Conservation (phyloP, 2,797 vertebrate genomes). For the Acanthurus leucopareius region DNA sequence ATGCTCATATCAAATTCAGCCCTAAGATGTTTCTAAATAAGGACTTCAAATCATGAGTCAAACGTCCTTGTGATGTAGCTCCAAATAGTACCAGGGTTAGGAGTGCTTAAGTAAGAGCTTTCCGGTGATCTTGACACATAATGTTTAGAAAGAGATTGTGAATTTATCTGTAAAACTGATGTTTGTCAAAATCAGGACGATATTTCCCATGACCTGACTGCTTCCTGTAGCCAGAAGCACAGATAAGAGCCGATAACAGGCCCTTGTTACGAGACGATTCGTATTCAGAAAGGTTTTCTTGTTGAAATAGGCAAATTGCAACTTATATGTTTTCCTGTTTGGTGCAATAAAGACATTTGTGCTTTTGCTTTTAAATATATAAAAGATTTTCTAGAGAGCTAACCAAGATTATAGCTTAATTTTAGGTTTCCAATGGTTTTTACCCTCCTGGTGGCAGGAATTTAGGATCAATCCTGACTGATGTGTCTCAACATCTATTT, state of each 20-base stretch:
- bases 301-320: background rate
- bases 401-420: background rate
- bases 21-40: constrained; percentile 66
- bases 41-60: constrained; percentile 28
- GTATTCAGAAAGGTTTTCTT: background rate
- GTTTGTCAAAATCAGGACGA: constrained; percentile 27
- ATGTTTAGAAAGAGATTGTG: constrained; percentile 24
- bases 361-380: background rate
- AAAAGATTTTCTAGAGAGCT: background rate
- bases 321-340: background rate
- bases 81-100: constrained; percentile 12
- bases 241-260: constrained; percentile 28
- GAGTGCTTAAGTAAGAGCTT: constrained; percentile 3
- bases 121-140: background rate
- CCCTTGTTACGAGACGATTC: background rate
- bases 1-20: constrained; percentile 58
- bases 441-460: too few relatives aligned
- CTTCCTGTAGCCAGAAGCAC: constrained; percentile 27
- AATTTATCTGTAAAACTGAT: background rate
- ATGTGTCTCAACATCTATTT: background rate
- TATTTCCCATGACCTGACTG: constrained; percentile 39
- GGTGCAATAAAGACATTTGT: background rate
- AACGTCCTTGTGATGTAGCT: constrained; percentile 23
- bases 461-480: background rate
- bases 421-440: background rate